These are phyloP conservation scores for Ivindomyrus marchei DNA, from an alignment of 2,113 vertebrate genomes.

Conservation along the genomic window DNA sequence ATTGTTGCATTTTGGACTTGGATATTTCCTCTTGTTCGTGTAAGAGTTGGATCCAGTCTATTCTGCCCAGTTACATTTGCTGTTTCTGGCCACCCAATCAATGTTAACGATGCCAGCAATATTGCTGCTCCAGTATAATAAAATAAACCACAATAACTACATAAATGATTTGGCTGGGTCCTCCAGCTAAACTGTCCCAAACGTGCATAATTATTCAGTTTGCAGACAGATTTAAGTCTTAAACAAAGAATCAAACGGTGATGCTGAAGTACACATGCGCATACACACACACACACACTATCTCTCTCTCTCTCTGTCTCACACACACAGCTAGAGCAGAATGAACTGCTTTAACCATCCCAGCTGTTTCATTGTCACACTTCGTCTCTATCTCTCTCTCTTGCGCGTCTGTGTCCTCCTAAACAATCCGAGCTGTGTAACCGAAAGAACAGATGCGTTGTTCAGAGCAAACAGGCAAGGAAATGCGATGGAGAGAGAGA, in stretches of 20 bases:
- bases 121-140: background rate
- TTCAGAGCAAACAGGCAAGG: conserved; percentile 59
- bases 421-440: conserved; percentile 69
- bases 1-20: background rate
- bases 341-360: conserved; percentile 60
- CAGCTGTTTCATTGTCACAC: conserved; percentile 70
- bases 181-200: background rate
- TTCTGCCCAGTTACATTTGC: background rate
- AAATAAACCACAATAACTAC: background rate
- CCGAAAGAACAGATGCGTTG: conserved; percentile 62
- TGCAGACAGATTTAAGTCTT: background rate
- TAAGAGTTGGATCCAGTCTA: background rate
- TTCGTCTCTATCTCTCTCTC: conserved; percentile 47
- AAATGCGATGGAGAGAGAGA: conserved; percentile 27
- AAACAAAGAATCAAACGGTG: background rate
- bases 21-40: background rate
- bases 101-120: background rate
- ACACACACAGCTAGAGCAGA: conserved; percentile 41
- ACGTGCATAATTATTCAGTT: background rate
- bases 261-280: background rate
- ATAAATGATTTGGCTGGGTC: background rate
- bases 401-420: conserved; percentile 43
- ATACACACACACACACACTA: background rate
- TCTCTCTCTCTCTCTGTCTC: background rate
- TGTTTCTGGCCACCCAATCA: background rate